Evolutionary conservation across 2,797 vertebrate species (phyloP).

Genomic region (Acipenser oxyrinchus): DNA sequence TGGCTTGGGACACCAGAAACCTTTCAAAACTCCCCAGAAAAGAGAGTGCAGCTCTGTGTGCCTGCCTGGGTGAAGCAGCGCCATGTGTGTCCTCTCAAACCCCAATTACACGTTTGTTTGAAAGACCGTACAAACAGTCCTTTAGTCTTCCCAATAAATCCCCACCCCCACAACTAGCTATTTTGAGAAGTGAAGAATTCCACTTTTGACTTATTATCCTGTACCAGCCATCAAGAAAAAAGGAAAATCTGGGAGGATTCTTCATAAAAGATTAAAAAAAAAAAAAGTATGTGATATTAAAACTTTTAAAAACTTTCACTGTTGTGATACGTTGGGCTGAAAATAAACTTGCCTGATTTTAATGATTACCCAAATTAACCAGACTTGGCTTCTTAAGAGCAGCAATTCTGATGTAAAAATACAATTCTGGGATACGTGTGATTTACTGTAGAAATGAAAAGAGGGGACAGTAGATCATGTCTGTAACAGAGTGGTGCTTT

Average conservation of each 20-base stretch:
- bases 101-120: not conserved
- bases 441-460: too few relatives aligned
- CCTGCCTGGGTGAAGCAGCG: too few relatives aligned
- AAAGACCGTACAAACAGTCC: not conserved
- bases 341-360: not conserved
- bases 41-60: too few relatives aligned
- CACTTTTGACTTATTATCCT: not conserved
- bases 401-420: too few relatives aligned
- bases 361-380: not conserved
- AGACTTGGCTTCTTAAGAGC: not conserved
- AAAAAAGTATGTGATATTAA: not conserved
- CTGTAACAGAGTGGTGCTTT: too few relatives aligned
- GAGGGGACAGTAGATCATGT: too few relatives aligned
- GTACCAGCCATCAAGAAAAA: not conserved
- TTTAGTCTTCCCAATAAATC: not conserved
- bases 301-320: not conserved
- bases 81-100: slow-evolving; percentile 1
- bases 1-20: not conserved
- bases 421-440: too few relatives aligned
- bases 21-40: not conserved
- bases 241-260: not conserved
- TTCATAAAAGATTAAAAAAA: not conserved
- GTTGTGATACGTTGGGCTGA: not conserved
- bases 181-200: slow-evolving; percentile 6
- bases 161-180: not conserved